These are phyloP conservation scores for Psittacus erithacus DNA, from an alignment of 2,113 vertebrate genomes.

Conservation along the genomic window DNA sequence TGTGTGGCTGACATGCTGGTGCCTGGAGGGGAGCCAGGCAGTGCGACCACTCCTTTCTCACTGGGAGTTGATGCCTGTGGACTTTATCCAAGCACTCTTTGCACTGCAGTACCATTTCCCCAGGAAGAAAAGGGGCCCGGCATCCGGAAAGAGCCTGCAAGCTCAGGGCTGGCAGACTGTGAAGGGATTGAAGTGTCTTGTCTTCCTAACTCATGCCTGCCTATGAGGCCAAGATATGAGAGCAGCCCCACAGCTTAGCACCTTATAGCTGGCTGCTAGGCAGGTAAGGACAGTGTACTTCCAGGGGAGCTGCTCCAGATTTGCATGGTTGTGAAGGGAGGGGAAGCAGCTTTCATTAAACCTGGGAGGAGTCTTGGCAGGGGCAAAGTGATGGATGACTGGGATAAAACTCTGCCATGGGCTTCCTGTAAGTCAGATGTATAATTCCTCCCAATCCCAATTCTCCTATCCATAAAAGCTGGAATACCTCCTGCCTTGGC, in stretches of 20 bases:
- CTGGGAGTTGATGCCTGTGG: background rate
- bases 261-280: background rate
- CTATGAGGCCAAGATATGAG: background rate
- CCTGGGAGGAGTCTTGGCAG: background rate
- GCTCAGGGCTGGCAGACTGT: too few relatives aligned
- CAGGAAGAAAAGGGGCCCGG: background rate
- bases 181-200: background rate
- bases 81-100: background rate
- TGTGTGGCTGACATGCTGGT: conserved; percentile 29
- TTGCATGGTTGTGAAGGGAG: background rate
- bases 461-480: background rate
- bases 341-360: background rate
- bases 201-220: background rate
- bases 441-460: background rate
- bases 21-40: background rate
- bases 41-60: background rate
- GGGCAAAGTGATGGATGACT: background rate
- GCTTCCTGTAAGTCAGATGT: background rate
- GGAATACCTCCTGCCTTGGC: background rate
- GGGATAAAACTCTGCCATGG: background rate
- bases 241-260: background rate
- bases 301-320: background rate
- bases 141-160: background rate
- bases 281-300: background rate
- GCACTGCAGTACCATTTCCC: background rate